Conservation (phyloP, 1,140 invertebrate genomes). For the Bombus consobrinus region DNA sequence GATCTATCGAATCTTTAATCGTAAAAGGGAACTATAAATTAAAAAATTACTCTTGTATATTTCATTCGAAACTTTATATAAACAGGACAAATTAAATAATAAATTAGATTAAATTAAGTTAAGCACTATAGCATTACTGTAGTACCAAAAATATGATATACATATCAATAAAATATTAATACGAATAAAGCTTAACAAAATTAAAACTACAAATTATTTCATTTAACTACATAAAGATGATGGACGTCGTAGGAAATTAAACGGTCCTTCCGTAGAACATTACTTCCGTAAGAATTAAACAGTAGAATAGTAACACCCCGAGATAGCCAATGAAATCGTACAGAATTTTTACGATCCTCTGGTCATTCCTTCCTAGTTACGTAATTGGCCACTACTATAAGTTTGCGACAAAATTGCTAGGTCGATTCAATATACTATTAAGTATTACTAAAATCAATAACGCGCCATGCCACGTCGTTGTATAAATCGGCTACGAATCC, state of each 20-base stretch:
- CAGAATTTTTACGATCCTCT: not conserved
- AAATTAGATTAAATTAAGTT: too few species aligned
- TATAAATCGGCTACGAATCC: slow-evolving; percentile 32
- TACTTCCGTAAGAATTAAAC: too few species aligned
- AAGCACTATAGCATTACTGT: too few species aligned
- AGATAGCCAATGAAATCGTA: not conserved
- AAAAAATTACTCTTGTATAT: not conserved
- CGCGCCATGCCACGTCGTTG: slow-evolving; percentile 41
- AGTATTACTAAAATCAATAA: slow-evolving; percentile 63
- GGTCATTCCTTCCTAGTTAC: slow-evolving; percentile 27
- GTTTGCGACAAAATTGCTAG: slow-evolving; percentile 61
- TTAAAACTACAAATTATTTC: too few species aligned
- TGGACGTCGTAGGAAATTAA: too few species aligned
- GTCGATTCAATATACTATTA: slow-evolving; percentile 51
- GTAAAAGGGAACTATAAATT: not conserved
- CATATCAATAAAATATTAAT: too few species aligned
- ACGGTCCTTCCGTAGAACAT: too few species aligned
- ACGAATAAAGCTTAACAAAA: too few species aligned
- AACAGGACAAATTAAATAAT: too few species aligned
- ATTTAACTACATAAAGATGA: too few species aligned
- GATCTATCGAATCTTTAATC: not conserved
- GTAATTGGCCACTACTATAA: slow-evolving; percentile 38
- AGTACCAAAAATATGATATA: too few species aligned
- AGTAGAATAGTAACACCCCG: not conserved
- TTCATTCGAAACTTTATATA: not conserved